Evolutionary conservation across 2,888 invertebrate species (phyloP), one percentile per base, ranked within the genome.

Genomic region (Macaria liturata): DNA sequence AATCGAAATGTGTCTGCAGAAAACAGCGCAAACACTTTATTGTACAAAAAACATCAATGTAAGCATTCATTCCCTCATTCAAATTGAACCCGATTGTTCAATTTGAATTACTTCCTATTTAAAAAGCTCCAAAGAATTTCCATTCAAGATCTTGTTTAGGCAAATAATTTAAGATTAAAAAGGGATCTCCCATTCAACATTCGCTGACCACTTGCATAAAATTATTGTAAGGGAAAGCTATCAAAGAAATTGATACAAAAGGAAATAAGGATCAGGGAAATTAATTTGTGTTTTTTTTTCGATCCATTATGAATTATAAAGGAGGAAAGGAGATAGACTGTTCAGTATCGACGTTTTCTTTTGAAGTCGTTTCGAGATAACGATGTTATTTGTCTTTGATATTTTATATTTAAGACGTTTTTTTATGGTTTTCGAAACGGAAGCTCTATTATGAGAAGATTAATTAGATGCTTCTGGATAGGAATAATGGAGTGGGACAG

Each of bases 141-240:
- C 46, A 63, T 63, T 63, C 54, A 62, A 44, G 54, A 53, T 51
- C 62, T 66, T 55, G 56, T 59, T 66, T 62, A 58, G 76, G 80
- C 74, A 81, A 83, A 82, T 85, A 76, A 82, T 84, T 85, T 78
- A 77, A 81, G 83, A 85, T 84, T 85, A 84, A 84, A 86, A 84
- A 79, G 76, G 77, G 69, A 50, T 74, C 76, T 3, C 75, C 76
- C 63, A 78, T 80, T 78, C 74, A 78, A 65, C 68, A 70, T 74
- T 69, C 72, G 80, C 80, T 90, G 90, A 89, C 90, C 90, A 86
- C 88, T 90, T 88, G 89, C 90, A 90, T 89, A 88, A 89, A 60
- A 89, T 90, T 89, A 88, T 90, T 84, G 76, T 77, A 72, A 69
- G 72, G 75, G 72, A 81, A 83, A 79, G 75, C 81, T 83, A 82